Evolutionary conservation across 2,113 vertebrate species (phyloP).

Genomic region (Motacilla alba): DNA sequence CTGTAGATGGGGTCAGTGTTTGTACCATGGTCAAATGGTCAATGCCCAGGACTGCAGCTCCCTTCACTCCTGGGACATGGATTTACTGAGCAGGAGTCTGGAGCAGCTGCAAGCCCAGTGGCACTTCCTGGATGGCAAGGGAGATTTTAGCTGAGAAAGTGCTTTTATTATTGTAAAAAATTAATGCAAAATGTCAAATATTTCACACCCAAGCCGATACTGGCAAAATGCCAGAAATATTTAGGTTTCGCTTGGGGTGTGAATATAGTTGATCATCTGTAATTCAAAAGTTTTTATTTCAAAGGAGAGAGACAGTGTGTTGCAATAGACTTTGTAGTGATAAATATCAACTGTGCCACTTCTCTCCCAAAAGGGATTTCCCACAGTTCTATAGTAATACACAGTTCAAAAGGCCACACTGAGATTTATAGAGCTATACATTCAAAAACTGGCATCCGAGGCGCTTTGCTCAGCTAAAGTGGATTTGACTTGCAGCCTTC

Average conservation of each 20-base stretch:
- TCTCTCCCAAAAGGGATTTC: constrained; percentile 65
- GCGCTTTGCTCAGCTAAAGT: background rate
- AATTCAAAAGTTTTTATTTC: constrained; percentile 61
- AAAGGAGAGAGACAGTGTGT: constrained; percentile 47
- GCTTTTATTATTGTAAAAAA: constrained; percentile 44
- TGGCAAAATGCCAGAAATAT: constrained; percentile 49
- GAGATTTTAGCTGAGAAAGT: constrained; percentile 40
- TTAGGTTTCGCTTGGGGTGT: constrained; percentile 57
- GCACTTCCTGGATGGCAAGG: constrained; percentile 1
- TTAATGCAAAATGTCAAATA: constrained; percentile 54
- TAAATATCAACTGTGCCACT: constrained; percentile 57
- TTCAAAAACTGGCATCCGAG: background rate
- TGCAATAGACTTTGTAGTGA: constrained; percentile 55
- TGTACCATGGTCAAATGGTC: background rate
- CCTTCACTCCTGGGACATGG: background rate
- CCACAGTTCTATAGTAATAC: constrained; percentile 43
- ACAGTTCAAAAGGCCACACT: constrained; percentile 56
- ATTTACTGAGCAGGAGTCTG: background rate
- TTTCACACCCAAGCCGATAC: constrained; percentile 47
- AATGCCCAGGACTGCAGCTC: background rate
- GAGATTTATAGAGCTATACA: constrained; percentile 42
- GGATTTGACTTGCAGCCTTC: background rate
- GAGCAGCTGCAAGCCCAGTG: background rate
- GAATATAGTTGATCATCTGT: constrained; percentile 59
- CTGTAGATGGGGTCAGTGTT: background rate